These are phyloP conservation scores for Phortica okadai DNA, from an alignment of 2,888 invertebrate species.

Conservation along the genomic window DNA sequence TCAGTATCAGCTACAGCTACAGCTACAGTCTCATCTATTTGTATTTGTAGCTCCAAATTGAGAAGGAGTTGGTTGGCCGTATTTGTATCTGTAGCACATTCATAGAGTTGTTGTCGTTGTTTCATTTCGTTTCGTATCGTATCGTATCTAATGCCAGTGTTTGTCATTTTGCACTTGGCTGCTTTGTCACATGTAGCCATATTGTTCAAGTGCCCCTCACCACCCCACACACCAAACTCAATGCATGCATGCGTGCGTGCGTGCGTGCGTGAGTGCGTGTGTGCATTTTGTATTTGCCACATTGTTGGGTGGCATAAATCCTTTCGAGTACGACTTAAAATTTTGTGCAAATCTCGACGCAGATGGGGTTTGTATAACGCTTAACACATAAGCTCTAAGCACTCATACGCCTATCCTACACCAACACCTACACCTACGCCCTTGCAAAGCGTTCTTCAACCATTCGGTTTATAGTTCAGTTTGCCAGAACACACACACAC, in stretches of 20 bases:
- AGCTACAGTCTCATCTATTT: constrained; percentile 59
- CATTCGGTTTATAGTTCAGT: not conserved
- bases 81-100: constrained; percentile 44
- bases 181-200: constrained; percentile 45
- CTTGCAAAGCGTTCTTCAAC: not conserved
- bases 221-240: not conserved
- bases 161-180: constrained; percentile 34
- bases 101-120: not conserved
- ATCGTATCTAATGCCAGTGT: constrained; percentile 30
- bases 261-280: constrained; percentile 14
- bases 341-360: constrained; percentile 63
- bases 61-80: not conserved
- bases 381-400: constrained; percentile 74
- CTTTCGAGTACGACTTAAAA: constrained; percentile 61
- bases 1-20: constrained; percentile 63
- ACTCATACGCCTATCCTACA: constrained; percentile 34
- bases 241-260: constrained; percentile 22
- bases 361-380: constrained; percentile 70
- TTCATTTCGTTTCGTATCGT: not conserved
- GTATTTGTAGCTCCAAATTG: constrained; percentile 50
- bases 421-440: not conserved
- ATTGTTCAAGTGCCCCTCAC: constrained; percentile 33
- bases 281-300: constrained; percentile 40
- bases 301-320: constrained; percentile 57
- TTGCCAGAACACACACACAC: constrained; percentile 2